Conservation (phyloP, 2,113 vertebrate species). For the Pyxicephalus adspersus region DNA sequence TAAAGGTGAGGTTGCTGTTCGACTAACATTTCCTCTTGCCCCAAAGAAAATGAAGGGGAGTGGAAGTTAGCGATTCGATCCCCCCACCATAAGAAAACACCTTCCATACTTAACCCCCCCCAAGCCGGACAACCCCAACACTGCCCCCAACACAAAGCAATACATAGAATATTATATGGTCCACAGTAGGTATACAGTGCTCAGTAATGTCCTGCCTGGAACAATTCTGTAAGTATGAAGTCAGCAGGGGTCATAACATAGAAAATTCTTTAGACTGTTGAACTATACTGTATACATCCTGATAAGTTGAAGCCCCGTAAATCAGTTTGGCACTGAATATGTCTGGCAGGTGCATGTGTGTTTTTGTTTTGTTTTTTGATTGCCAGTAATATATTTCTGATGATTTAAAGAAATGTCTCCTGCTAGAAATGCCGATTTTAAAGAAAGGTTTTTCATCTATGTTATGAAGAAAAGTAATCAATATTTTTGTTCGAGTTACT, state of each 20-base stretch:
- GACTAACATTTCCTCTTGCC: too few relatives aligned
- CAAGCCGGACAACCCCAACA: too few relatives aligned
- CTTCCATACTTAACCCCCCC: too few relatives aligned
- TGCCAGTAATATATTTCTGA: slow-evolving; percentile 12
- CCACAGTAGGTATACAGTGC: neutral
- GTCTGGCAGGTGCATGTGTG: neutral
- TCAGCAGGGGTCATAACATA: slow-evolving; percentile 2
- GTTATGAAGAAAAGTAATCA: slow-evolving; percentile 16
- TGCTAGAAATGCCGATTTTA: slow-evolving; percentile 6
- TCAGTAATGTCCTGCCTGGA: neutral
- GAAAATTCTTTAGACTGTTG: slow-evolving; percentile 34
- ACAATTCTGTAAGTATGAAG: slow-evolving; percentile 20
- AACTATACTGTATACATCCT: neutral
- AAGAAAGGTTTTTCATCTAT: slow-evolving; percentile 23
- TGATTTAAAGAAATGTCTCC: slow-evolving; percentile 3
- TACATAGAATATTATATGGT: neutral
- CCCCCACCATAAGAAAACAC: too few relatives aligned
- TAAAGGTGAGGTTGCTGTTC: too few relatives aligned
- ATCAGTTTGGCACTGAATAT: slow-evolving; percentile 31
- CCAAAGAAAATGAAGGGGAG: too few relatives aligned
- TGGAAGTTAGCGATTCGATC: too few relatives aligned
- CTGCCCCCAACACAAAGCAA: too few relatives aligned
- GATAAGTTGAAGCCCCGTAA: slow-evolving; percentile 21
- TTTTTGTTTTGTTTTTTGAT: slow-evolving; percentile 11
- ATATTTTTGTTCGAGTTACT: neutral